Conservation (phyloP, 2,113 vertebrate species). For the Myodes glareolus region DNA sequence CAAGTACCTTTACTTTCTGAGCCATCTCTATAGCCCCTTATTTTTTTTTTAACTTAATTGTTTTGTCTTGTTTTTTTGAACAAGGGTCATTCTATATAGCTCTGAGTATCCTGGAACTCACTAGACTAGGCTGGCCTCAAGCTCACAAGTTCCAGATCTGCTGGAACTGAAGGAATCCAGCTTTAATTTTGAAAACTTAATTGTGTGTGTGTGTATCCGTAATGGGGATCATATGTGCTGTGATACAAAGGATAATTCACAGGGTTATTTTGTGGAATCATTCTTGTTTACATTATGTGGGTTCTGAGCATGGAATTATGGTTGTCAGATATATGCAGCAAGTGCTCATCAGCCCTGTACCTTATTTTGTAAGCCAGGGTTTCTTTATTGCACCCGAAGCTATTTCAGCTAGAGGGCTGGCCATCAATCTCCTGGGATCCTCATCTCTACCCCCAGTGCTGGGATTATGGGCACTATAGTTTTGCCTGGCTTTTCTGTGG, state of each 20-base stretch:
- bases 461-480: not conserved
- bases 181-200: not conserved
- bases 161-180: not conserved
- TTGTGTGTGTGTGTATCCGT: not conserved
- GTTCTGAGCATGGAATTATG: not conserved
- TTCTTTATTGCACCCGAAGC: not conserved
- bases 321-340: not conserved
- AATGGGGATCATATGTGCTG: not conserved
- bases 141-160: not conserved
- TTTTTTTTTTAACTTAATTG: not conserved
- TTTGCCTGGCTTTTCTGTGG: not conserved
- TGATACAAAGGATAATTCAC: not conserved
- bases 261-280: not conserved
- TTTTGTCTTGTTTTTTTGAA: not conserved
- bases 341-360: not conserved
- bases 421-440: not conserved
- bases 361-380: not conserved
- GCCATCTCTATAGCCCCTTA: not conserved
- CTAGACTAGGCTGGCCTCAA: not conserved
- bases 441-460: not conserved
- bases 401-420: not conserved
- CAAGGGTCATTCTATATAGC: not conserved
- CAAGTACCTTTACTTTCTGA: not conserved
- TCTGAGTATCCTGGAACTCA: not conserved
- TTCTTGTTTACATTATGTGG: not conserved